These are phyloP conservation scores for Hyperoplus immaculatus DNA, from an alignment of 2,797 vertebrate species.

Conservation along the genomic window DNA sequence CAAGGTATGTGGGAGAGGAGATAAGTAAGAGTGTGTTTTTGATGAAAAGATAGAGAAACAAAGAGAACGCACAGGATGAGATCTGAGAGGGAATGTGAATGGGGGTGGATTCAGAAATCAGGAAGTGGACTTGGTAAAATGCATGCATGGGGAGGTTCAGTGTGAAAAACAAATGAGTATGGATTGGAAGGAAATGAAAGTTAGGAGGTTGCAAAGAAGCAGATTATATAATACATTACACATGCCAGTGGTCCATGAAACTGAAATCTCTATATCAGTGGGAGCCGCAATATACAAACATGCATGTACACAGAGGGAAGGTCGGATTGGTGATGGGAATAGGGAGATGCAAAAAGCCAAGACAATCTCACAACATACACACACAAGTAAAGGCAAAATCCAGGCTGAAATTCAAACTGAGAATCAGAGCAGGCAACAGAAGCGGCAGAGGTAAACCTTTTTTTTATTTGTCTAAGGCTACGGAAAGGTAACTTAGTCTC, in stretches of 20 bases:
- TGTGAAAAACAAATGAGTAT: slow-evolving; percentile 32
- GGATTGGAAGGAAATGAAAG: slow-evolving; percentile 33
- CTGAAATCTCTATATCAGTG: slow-evolving; percentile 37
- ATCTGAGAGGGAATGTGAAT: slow-evolving; percentile 26
- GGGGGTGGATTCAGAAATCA: slow-evolving; percentile 9
- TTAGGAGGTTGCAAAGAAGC: slow-evolving; percentile 11
- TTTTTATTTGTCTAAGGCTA: slow-evolving; percentile 20
- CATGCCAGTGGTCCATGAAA: slow-evolving; percentile 41
- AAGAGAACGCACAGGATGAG: slow-evolving; percentile 19
- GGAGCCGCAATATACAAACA: slow-evolving; percentile 29
- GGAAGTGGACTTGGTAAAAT: slow-evolving; percentile 7
- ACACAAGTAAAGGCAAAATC: slow-evolving; percentile 7
- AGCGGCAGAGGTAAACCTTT: too few species aligned
- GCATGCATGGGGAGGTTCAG: neutral
- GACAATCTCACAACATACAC: slow-evolving; percentile 9
- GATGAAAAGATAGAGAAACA: slow-evolving; percentile 25
- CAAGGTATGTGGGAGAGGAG: slow-evolving; percentile 33
- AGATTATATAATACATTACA: slow-evolving; percentile 46
- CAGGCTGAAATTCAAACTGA: slow-evolving; percentile 19
- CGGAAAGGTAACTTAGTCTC: slow-evolving; percentile 1
- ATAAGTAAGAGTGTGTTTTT: slow-evolving; percentile 13
- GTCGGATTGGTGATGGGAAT: slow-evolving; percentile 4
- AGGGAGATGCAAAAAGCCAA: slow-evolving; percentile 4
- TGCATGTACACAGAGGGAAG: slow-evolving; percentile 26
- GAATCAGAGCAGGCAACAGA: neutral